Evolutionary conservation across 2,113 vertebrate genomes (phyloP), one percentile per base, ranked within the genome.

Genomic region (Ciconia maguari): DNA sequence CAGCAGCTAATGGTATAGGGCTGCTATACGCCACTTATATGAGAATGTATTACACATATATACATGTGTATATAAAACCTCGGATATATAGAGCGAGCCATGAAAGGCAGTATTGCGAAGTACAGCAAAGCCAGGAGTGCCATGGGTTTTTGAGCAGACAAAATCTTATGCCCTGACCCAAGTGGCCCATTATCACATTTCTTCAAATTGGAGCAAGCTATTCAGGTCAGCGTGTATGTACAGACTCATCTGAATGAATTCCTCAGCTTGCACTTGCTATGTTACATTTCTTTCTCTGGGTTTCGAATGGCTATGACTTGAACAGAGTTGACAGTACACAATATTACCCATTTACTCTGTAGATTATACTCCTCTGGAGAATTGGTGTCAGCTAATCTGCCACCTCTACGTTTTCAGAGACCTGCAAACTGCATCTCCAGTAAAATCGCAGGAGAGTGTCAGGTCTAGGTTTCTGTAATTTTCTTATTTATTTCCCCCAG

Each of bases 281-380:
- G 27, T 72, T 83, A 48, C 36, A 30, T 62, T 87, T 85, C 80
- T 89, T 96, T 94, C 68, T 70, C 66, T 4, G 13, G 30, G 5
- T 64, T 94, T 75, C 1, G 11, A 49, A 71, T 71, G 87, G 36
- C 79, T 86, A 20, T 83, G 94, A 90, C 54, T 94, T 94, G 83
- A 96, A 14, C 64, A 38, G 52, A 92, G n/a, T 60, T 88, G 74
- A 75, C 79, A 91, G 85, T 89, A 58, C 72, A 58, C 66, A 96
- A 66, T 90, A 41, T 94, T 94, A 95, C 69, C 68, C 51, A 60
- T 84, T 91, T 78, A 74, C 46, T 86, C 65, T 80, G 81, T 83
- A 94, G 86, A 93, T 96, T 91, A 94, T 84, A 66, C 42, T 81
- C 44, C 64, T 64, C 76, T 61, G 34, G 90, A 87, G 80, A 94